Conservation (phyloP, 2,888 invertebrate species). For the Erebia epiphron region DNA sequence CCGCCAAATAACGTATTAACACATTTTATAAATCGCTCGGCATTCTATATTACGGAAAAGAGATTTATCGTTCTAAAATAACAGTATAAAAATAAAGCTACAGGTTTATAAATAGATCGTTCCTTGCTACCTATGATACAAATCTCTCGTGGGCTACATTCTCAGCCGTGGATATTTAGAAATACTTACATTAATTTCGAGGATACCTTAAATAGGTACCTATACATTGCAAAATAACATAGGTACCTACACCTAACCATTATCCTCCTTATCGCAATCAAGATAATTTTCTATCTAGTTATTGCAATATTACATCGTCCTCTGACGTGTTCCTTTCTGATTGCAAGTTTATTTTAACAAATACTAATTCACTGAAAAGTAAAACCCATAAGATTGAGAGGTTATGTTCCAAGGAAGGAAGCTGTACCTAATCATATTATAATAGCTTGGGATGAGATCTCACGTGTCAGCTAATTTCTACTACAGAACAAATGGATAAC, state of each 20-base stretch:
- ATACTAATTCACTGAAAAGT: not conserved
- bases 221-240: no score
- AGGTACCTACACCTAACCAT: no score
- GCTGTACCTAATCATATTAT: no score
- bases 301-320: constrained; percentile 13
- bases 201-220: no score
- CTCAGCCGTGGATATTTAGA: no score
- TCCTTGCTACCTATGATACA: constrained; percentile 45
- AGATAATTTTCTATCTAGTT: constrained; percentile 1
- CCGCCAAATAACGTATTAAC: constrained; percentile 49
- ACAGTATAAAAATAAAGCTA: constrained; percentile 71
- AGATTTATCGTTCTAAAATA: constrained; percentile 42
- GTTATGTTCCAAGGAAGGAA: constrained; percentile 40
- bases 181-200: no score
- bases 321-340: constrained; percentile 34
- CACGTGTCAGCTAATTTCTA: constrained; percentile 3
- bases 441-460: constrained; percentile 9
- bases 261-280: not conserved
- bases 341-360: constrained; percentile 12
- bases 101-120: constrained; percentile 73
- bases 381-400: constrained; percentile 28
- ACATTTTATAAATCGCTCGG: not conserved
- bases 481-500: not conserved
- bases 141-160: constrained; percentile 21
- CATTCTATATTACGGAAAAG: not conserved